These are phyloP conservation scores for Ectropis crepuscularia DNA, from an alignment of 2,888 invertebrate genomes.

Conservation along the genomic window DNA sequence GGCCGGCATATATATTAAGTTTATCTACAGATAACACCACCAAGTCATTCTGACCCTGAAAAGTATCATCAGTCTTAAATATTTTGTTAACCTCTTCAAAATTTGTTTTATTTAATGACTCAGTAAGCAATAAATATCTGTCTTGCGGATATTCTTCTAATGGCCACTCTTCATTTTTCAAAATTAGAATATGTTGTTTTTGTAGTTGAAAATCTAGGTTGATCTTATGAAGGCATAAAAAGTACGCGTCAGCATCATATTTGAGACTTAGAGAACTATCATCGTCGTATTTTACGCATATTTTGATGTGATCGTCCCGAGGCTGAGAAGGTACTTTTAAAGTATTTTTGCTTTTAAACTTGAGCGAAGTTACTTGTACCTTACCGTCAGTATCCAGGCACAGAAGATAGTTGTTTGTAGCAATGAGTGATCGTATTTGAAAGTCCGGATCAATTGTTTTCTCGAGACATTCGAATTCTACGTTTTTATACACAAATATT, in stretches of 20 bases:
- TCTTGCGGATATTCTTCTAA: constrained; percentile 34
- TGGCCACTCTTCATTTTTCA: constrained; percentile 40
- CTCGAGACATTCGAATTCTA: constrained; percentile 50
- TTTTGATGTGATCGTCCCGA: constrained; percentile 50
- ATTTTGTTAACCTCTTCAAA: constrained; percentile 42
- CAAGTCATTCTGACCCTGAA: constrained; percentile 41
- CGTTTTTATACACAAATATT: constrained; percentile 66
- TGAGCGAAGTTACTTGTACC: constrained; percentile 59
- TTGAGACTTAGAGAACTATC: constrained; percentile 57
- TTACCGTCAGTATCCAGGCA: constrained; percentile 63
- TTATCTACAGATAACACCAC: constrained; percentile 60
- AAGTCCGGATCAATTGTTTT: constrained; percentile 61
- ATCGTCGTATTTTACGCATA: constrained; percentile 41
- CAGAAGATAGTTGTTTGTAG: constrained; percentile 59
- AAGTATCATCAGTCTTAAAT: constrained; percentile 42
- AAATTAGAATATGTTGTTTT: constrained; percentile 45
- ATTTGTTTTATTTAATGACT: constrained; percentile 40
- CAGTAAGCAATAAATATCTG: constrained; percentile 48
- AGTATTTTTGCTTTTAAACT: constrained; percentile 63
- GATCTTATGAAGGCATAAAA: constrained; percentile 56
- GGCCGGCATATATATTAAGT: constrained; percentile 53
- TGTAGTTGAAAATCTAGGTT: constrained; percentile 54
- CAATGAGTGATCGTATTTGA: constrained; percentile 54
- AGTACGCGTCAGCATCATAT: constrained; percentile 50
- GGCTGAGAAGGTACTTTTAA: constrained; percentile 56